Percentiles rank a stretch among this genome's conserved stretches.
Conservation (phyloP, 2,888 invertebrate genomes). For the Melinaea menophilus region DNA sequence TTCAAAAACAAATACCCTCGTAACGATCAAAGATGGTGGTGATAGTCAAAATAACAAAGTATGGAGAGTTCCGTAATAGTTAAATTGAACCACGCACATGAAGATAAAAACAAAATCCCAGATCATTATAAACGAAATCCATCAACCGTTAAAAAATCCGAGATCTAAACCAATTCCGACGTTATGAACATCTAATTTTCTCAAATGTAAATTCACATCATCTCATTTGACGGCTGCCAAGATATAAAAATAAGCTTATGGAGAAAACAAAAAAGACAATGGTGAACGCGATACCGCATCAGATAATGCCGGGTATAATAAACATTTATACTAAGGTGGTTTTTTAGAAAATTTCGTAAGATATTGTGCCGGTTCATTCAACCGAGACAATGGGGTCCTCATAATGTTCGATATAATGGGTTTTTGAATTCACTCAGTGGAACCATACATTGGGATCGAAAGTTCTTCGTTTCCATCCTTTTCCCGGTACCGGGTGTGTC, state of each 20-base stretch:
- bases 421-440: constrained; percentile 70
- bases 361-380: constrained; percentile 73
- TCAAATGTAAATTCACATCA: constrained; percentile 38
- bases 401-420: constrained; percentile 71
- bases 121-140: constrained; percentile 29
- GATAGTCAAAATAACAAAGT: neutral
- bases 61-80: constrained; percentile 6
- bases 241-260: constrained; percentile 35
- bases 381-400: constrained; percentile 71
- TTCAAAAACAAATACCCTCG: neutral
- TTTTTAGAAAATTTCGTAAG: constrained; percentile 76
- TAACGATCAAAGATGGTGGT: neutral
- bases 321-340: constrained; percentile 67
- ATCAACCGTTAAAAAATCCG: constrained; percentile 30
- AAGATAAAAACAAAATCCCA: constrained; percentile 22
- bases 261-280: constrained; percentile 56
- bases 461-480: constrained; percentile 59
- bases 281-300: constrained; percentile 49
- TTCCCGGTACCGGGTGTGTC: constrained; percentile 60
- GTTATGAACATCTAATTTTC: constrained; percentile 35
- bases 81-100: constrained; percentile 11
- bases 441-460: constrained; percentile 66
- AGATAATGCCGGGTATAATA: constrained; percentile 60
- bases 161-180: constrained; percentile 28
- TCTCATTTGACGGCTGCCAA: constrained; percentile 35